Percentiles rank a stretch among this genome's conserved stretches.
Conservation (phyloP, 1,140 invertebrate species). For the Idris sp. region DNA sequence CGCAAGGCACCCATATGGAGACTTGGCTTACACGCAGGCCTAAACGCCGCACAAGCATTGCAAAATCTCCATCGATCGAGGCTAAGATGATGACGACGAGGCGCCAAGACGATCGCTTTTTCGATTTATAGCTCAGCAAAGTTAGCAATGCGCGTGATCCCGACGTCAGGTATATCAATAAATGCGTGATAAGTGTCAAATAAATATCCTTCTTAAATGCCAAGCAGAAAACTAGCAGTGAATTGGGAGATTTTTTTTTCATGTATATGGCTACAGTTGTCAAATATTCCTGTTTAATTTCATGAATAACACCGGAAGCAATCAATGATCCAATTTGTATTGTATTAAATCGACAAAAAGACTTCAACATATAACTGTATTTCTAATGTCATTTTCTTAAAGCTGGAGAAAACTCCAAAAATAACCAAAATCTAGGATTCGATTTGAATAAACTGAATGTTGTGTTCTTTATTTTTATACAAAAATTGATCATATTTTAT, state of each 20-base stretch:
- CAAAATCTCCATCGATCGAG: constrained; percentile 72
- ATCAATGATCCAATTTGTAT: too few species aligned
- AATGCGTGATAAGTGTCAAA: constrained; percentile 34
- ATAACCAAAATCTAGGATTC: too few species aligned
- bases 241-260: constrained; percentile 44
- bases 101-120: constrained; percentile 68
- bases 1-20: constrained; percentile 61
- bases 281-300: too few species aligned
- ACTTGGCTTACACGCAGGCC: constrained; percentile 67
- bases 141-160: constrained; percentile 69
- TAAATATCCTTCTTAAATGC: constrained; percentile 42
- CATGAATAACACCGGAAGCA: too few species aligned
- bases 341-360: too few species aligned
- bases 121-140: constrained; percentile 75
- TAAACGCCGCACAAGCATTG: constrained; percentile 73
- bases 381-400: too few species aligned
- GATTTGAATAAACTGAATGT: too few species aligned
- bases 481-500: too few species aligned
- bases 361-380: too few species aligned
- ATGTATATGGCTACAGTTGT: too few species aligned
- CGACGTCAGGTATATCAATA: constrained; percentile 61
- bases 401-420: too few species aligned
- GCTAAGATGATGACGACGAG: constrained; percentile 64
- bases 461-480: too few species aligned
- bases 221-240: constrained; percentile 34